phyloP scores from a whole-genome alignment of 2,888 invertebrate species.

The Willowsia nigromaculata region DNA sequence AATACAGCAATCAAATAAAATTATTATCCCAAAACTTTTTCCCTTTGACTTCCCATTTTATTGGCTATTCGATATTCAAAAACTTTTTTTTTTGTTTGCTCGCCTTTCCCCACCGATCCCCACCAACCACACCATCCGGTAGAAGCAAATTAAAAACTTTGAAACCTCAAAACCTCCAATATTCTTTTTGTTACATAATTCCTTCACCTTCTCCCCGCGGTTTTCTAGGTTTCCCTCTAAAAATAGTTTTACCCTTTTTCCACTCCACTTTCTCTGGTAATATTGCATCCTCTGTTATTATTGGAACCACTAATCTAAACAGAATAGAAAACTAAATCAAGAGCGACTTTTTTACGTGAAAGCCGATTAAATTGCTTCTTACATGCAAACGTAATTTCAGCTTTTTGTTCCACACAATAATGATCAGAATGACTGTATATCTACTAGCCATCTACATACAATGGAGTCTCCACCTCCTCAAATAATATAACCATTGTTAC shows the following conservation, averaged over 20 bases:
- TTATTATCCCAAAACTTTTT: neutral
- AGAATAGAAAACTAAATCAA: neutral
- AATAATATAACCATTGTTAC: constrained; percentile 8
- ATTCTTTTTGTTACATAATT: neutral
- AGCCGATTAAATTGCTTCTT: constrained; percentile 46
- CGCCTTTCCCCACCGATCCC: neutral
- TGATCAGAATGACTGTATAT: neutral
- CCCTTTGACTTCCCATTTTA: neutral
- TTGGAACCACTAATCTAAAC: constrained; percentile 12
- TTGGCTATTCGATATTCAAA: constrained; percentile 20
- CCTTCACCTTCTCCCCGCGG: neutral
- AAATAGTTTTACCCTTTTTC: neutral
- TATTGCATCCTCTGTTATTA: constrained; percentile 1
- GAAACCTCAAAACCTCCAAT: neutral
- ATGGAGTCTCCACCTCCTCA: neutral
- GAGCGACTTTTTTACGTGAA: neutral
- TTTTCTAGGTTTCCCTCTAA: neutral
- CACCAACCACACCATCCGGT: neutral
- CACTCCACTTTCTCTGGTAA: constrained; percentile 8
- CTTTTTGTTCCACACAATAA: neutral
- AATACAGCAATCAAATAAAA: constrained; percentile 47
- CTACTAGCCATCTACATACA: neutral
- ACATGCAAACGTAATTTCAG: constrained; percentile 43
- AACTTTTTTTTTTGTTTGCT: constrained; percentile 8
- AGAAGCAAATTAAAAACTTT: constrained; percentile 54